A percentile compares a stretch with the other conserved stretches of the same genome.
phyloP scores from a whole-genome alignment of 1,140 invertebrate species.

The Anagrus nilaparvatae region DNA sequence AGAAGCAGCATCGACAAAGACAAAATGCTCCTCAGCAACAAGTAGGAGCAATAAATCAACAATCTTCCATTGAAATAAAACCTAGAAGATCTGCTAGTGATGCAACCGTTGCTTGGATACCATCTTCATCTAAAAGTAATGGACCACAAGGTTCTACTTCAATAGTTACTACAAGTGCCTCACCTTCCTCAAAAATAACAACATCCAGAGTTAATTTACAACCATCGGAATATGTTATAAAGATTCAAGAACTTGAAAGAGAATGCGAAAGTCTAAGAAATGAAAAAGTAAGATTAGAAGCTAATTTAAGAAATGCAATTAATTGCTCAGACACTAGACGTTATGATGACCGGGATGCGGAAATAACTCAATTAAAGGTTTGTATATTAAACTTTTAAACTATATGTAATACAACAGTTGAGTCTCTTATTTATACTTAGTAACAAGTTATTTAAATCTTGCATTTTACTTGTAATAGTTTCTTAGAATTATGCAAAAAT shows the following conservation, averaged over 20 bases:
- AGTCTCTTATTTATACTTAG: too few species aligned
- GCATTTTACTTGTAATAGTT: too few species aligned
- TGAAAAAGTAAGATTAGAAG: conserved; percentile 29
- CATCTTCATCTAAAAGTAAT: conserved; percentile 7
- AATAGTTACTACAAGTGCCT: too few species aligned
- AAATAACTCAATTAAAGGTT: conserved; percentile 35
- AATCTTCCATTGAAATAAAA: conserved; percentile 9
- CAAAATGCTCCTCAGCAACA: conserved; percentile 38
- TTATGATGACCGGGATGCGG: conserved; percentile 27
- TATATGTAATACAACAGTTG: too few species aligned
- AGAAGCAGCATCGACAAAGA: conserved; percentile 25
- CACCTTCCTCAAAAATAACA: too few species aligned
- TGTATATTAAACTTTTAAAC: too few species aligned
- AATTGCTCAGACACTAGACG: conserved; percentile 21
- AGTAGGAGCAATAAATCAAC: conserved; percentile 37
- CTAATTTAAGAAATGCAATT: conserved; percentile 23
- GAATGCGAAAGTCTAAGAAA: conserved; percentile 32
- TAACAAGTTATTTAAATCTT: too few species aligned
- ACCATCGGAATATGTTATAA: conserved; percentile 22
- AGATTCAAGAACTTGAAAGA: conserved; percentile 35
- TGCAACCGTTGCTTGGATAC: too few species aligned
- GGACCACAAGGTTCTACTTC: conserved; percentile 9
- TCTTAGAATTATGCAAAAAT: too few species aligned
- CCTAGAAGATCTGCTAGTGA: conserved; percentile 13
- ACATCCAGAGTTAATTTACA: too few species aligned